These are phyloP conservation scores for Pseudococcus longispinus DNA, from an alignment of 2,888 invertebrate species.

Conservation along the genomic window DNA sequence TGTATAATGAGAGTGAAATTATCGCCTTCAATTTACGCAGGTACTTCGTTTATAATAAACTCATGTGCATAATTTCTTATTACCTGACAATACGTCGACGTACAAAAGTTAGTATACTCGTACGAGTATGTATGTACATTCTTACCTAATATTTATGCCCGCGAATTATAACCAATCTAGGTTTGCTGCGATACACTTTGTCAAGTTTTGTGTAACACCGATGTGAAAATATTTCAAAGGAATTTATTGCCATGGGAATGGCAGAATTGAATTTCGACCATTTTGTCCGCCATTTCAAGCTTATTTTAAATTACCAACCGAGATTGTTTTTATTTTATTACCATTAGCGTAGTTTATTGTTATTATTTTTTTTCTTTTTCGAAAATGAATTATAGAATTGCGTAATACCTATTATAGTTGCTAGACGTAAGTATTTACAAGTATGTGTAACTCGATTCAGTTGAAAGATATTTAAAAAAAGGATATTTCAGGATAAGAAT, in stretches of 20 bases:
- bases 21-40: not conserved
- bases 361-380: not conserved
- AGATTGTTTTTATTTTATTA: not conserved
- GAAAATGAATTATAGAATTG: not conserved
- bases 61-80: constrained; percentile 24
- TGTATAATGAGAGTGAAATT: constrained; percentile 4
- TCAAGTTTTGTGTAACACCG: constrained; percentile 16
- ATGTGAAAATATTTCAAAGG: constrained; percentile 14
- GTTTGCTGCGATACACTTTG: not conserved
- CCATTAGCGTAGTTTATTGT: not conserved
- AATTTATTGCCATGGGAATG: constrained; percentile 8
- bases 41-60: not conserved
- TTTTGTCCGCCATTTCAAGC: not conserved
- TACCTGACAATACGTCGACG: not conserved
- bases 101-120: not conserved
- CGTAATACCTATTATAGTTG: no score
- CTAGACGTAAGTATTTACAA: no score
- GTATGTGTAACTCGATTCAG: not conserved
- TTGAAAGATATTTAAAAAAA: not conserved
- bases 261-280: not conserved
- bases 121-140: not conserved
- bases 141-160: constrained; percentile 36
- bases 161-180: constrained; percentile 21
- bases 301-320: not conserved
- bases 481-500: no score